Conservation (phyloP, 2,888 invertebrate genomes). For the Synanthedon andrenaeformis region DNA sequence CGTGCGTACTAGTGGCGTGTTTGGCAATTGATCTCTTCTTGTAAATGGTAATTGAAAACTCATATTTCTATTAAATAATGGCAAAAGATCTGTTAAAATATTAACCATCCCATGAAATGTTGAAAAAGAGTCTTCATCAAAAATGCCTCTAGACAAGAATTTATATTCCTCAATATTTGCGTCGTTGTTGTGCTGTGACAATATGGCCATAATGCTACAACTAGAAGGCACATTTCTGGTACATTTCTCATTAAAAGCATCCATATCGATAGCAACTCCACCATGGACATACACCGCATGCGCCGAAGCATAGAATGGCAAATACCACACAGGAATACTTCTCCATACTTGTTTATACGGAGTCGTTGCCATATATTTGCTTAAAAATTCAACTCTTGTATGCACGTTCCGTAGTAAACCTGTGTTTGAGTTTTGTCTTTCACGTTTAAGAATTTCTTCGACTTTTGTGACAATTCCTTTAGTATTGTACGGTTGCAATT, state of each 20-base stretch:
- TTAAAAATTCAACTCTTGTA: slow-evolving; percentile 37
- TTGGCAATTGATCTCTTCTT: slow-evolving; percentile 8
- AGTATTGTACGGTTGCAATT: slow-evolving; percentile 20
- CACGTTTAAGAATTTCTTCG: slow-evolving; percentile 24
- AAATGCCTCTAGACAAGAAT: slow-evolving; percentile 16
- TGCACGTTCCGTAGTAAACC: slow-evolving; percentile 47
- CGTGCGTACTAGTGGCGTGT: slow-evolving; percentile 17
- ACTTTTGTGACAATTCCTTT: slow-evolving; percentile 11
- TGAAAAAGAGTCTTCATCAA: too few species aligned
- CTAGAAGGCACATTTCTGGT: slow-evolving; percentile 20
- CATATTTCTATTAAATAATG: background rate
- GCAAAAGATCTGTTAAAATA: background rate
- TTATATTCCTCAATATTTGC: slow-evolving; percentile 34
- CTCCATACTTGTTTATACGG: slow-evolving; percentile 63
- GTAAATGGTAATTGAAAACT: background rate
- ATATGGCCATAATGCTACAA: slow-evolving; percentile 28
- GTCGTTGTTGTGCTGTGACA: slow-evolving; percentile 49
- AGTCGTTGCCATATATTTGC: slow-evolving; percentile 58
- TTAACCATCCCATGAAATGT: background rate
- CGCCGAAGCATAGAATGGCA: slow-evolving; percentile 63
- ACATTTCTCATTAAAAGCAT: slow-evolving; percentile 25
- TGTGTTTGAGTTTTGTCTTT: slow-evolving; percentile 30
- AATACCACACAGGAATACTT: slow-evolving; percentile 42
- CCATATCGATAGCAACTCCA: slow-evolving; percentile 56
- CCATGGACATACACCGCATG: slow-evolving; percentile 68